Evolutionary conservation across 2,888 invertebrate genomes (phyloP).

Genomic region (Cryptus viduatorius): DNA sequence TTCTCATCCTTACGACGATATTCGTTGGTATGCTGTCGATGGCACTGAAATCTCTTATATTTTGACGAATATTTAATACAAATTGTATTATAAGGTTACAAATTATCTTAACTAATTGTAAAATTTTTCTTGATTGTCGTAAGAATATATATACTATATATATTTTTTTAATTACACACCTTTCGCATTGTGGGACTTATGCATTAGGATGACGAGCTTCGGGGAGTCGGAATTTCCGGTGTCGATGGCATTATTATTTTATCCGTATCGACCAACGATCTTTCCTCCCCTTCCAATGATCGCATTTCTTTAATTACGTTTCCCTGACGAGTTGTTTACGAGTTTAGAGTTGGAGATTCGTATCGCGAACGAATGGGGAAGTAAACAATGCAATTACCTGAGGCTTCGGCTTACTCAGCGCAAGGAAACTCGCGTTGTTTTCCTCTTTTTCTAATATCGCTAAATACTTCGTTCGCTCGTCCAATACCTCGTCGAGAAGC

Average conservation of each 20-base stretch:
- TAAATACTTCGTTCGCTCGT: slow-evolving; percentile 88
- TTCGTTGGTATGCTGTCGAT: slow-evolving; percentile 68
- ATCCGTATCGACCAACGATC: slow-evolving; percentile 47
- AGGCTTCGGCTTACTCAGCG: slow-evolving; percentile 74
- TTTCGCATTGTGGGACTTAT: not conserved
- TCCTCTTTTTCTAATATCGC: slow-evolving; percentile 87
- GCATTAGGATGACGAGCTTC: slow-evolving; percentile 38
- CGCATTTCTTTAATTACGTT: slow-evolving; percentile 43
- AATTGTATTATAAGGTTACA: slow-evolving; percentile 33
- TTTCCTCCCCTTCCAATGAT: slow-evolving; percentile 41
- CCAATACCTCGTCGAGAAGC: slow-evolving; percentile 90
- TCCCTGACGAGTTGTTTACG: slow-evolving; percentile 14
- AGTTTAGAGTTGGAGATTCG: not conserved
- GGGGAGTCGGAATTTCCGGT: slow-evolving; percentile 59
- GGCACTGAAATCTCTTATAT: slow-evolving; percentile 59
- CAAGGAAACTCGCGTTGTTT: slow-evolving; percentile 86
- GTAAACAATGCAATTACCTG: slow-evolving; percentile 41
- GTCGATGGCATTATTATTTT: slow-evolving; percentile 42
- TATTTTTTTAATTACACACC: slow-evolving; percentile 10
- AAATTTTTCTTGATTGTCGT: slow-evolving; percentile 18
- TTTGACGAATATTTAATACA: slow-evolving; percentile 35
- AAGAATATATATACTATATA: slow-evolving; percentile 29
- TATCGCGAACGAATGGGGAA: not conserved
- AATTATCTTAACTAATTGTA: slow-evolving; percentile 16
- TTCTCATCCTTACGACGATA: slow-evolving; percentile 68